Conservation (phyloP, 2,113 vertebrate genomes). For the Charina bottae region DNA sequence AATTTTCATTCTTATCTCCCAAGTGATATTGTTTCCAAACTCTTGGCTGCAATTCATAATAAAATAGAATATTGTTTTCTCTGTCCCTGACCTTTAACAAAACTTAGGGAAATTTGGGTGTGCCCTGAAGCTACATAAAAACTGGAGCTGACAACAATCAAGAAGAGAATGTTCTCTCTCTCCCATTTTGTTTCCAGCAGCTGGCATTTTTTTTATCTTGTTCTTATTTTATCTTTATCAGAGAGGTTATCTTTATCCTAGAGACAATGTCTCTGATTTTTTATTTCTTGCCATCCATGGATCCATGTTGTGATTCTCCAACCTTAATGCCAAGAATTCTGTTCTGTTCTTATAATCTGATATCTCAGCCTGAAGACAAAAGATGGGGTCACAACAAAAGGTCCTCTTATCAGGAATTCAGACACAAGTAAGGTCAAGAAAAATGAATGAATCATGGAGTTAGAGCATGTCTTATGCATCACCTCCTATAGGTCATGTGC, state of each 20-base stretch:
- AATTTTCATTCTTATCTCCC: slow-evolving; percentile 51
- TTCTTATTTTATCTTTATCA: slow-evolving; percentile 45
- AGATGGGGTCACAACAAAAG: slow-evolving; percentile 52
- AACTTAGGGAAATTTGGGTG: slow-evolving; percentile 31
- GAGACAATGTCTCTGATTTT: slow-evolving; percentile 64
- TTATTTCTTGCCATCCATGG: slow-evolving; percentile 61
- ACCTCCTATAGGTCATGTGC: slow-evolving; percentile 42
- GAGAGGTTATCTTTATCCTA: slow-evolving; percentile 55
- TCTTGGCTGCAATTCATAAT: slow-evolving; percentile 26
- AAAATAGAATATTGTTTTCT: slow-evolving; percentile 34
- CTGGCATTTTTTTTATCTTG: slow-evolving; percentile 40
- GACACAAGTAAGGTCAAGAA: slow-evolving; percentile 51
- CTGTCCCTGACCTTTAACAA: slow-evolving; percentile 12
- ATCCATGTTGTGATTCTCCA: slow-evolving; percentile 51
- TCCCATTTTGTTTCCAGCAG: not conserved
- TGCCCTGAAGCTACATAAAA: slow-evolving; percentile 22
- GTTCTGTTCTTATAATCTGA: slow-evolving; percentile 68
- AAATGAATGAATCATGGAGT: slow-evolving; percentile 42
- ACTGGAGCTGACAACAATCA: not conserved
- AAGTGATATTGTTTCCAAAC: slow-evolving; percentile 55
- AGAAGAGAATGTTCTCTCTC: slow-evolving; percentile 7
- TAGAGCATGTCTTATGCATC: slow-evolving; percentile 39
- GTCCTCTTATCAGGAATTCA: slow-evolving; percentile 48
- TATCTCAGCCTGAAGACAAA: slow-evolving; percentile 56
- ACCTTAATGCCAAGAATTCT: slow-evolving; percentile 62